Percentiles rank a stretch among this genome's conserved stretches.
Conservation (phyloP, 2,888 invertebrate genomes). For the Suillia variegata region DNA sequence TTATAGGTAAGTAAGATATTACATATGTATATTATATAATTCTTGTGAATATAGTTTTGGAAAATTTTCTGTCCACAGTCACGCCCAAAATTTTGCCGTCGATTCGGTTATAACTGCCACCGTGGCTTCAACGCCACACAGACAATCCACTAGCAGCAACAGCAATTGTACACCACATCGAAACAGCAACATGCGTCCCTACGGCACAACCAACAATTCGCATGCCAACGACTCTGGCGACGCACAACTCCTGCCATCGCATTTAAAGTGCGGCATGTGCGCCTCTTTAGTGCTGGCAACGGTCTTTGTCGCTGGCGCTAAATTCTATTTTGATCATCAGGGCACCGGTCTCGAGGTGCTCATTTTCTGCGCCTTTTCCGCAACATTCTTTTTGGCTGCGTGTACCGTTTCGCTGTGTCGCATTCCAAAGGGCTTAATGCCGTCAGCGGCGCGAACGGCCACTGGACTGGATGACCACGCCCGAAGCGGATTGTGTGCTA, state of each 20-base stretch:
- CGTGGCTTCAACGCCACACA: too few species aligned
- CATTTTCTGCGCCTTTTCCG: conserved; percentile 69
- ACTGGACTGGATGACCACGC: conserved; percentile 34
- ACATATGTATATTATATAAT: too few species aligned
- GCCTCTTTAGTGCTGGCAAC: conserved; percentile 73
- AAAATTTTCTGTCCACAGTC: too few species aligned
- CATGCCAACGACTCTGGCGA: conserved; percentile 13
- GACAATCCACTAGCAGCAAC: too few species aligned
- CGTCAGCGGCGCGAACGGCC: conserved; percentile 33
- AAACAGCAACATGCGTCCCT: conserved; percentile 42
- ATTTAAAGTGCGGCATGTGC: conserved; percentile 74
- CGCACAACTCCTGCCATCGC: conserved; percentile 51
- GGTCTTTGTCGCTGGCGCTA: conserved; percentile 72
- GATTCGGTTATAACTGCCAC: too few species aligned
- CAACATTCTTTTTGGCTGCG: conserved; percentile 68
- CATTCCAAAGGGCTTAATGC: conserved; percentile 57
- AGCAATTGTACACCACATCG: conserved; percentile 24
- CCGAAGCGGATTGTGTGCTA: conserved; percentile 38
- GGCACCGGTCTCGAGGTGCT: conserved; percentile 67
- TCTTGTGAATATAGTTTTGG: too few species aligned
- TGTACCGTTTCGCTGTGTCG: conserved; percentile 70
- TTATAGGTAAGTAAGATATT: conserved; percentile 35
- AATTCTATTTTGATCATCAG: conserved; percentile 74
- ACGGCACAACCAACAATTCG: conserved; percentile 34
- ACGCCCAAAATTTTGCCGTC: too few species aligned